Evolutionary conservation across 2,888 invertebrate genomes (phyloP).

Genomic region (Gymnocheta viridis): DNA sequence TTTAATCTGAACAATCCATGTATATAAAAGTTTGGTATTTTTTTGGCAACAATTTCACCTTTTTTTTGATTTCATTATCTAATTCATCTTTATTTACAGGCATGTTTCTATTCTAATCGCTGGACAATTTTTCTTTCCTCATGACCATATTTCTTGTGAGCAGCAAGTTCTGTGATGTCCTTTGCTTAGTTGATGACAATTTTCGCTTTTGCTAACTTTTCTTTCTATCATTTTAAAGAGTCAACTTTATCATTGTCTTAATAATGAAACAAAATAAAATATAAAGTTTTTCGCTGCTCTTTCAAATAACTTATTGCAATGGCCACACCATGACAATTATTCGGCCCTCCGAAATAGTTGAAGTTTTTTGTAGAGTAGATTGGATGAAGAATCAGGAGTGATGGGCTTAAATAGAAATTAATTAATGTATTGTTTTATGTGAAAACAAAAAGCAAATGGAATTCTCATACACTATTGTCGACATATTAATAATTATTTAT

Average conservation of each 20-base stretch:
- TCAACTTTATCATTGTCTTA: slow-evolving; percentile 13
- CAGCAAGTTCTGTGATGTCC: slow-evolving; percentile 2
- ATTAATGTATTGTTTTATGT: not conserved
- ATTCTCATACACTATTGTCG: no score
- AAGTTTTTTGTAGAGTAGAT: not conserved
- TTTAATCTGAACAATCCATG: not conserved
- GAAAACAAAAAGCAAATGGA: not conserved
- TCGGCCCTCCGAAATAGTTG: not conserved
- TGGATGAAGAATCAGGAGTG: not conserved
- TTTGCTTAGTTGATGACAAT: not conserved
- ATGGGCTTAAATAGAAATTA: not conserved
- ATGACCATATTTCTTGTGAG: not conserved
- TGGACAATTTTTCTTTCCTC: not conserved
- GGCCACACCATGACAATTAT: not conserved
- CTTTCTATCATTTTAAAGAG: not conserved
- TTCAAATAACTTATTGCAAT: no score
- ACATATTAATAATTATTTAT: no score
- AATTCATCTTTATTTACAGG: not conserved
- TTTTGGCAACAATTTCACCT: not conserved
- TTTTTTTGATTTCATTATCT: not conserved
- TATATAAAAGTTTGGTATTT: not conserved
- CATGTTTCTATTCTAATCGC: not conserved
- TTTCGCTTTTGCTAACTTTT: not conserved
- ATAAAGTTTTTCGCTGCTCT: not conserved
- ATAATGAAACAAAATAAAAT: not conserved